Percentiles rank a stretch among this genome's conserved stretches.
phyloP scores from a whole-genome alignment of 2,113 vertebrate species.

The Cryptotis parvus region DNA sequence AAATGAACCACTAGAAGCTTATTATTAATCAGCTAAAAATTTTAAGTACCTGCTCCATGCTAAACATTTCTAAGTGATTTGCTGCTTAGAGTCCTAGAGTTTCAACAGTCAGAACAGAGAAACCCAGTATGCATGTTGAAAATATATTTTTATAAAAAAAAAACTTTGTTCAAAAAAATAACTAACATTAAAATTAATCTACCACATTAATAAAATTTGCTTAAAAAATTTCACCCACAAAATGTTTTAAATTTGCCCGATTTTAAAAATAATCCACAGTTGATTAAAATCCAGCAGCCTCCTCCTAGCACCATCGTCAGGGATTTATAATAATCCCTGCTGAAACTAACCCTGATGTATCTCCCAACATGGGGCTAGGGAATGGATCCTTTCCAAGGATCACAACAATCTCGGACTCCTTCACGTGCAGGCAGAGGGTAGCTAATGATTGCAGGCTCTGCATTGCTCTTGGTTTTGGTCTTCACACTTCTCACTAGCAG shows the following conservation, averaged over 20 bases:
- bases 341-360: not conserved
- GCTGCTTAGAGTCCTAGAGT: not conserved
- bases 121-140: slow-evolving; percentile 7
- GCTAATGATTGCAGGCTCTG: not conserved
- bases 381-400: not conserved
- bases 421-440: not conserved
- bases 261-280: slow-evolving; percentile 25
- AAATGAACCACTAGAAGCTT: not conserved
- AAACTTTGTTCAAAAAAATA: not conserved
- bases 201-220: not conserved
- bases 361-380: not conserved
- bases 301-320: not conserved
- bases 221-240: not conserved
- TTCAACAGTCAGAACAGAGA: slow-evolving; percentile 29
- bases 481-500: not conserved
- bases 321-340: not conserved
- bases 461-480: not conserved
- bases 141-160: slow-evolving; percentile 32
- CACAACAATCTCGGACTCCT: not conserved
- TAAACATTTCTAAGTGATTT: not conserved
- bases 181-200: slow-evolving; percentile 37
- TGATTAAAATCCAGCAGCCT: slow-evolving; percentile 15
- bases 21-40: slow-evolving; percentile 46
- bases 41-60: slow-evolving; percentile 10
- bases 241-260: not conserved